A percentile compares a stretch with the other conserved stretches of the same genome.
These are phyloP conservation scores for Tromatobia lineatoria DNA, from an alignment of 2,888 invertebrate species.

Conservation along the genomic window DNA sequence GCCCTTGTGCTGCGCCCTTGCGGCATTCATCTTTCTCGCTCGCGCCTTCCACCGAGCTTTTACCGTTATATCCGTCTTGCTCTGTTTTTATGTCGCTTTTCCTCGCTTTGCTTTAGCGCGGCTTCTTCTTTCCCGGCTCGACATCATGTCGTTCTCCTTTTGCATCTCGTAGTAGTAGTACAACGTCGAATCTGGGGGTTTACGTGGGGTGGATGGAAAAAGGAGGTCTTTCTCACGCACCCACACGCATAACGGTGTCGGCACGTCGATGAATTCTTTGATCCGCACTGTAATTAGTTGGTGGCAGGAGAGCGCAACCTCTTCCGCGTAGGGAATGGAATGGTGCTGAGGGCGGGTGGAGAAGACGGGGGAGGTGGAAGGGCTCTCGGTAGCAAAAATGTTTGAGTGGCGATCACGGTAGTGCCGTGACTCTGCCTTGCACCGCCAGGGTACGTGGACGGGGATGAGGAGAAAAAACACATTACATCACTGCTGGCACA, in stretches of 20 bases:
- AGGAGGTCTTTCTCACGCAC: conserved; percentile 70
- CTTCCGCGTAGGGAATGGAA: conserved; percentile 54
- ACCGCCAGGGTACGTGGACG: conserved; percentile 59
- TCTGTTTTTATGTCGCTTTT: conserved; percentile 59
- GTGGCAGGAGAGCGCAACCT: conserved; percentile 75
- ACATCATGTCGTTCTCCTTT: conserved; percentile 53
- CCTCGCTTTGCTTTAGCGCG: conserved; percentile 66
- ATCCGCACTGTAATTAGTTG: conserved; percentile 84
- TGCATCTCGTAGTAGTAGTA: conserved; percentile 51
- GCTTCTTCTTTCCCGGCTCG: conserved; percentile 60
- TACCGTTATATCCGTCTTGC: conserved; percentile 36
- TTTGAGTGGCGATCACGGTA: conserved; percentile 84
- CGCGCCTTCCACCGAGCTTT: conserved; percentile 70
- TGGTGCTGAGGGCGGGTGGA: conserved; percentile 66
- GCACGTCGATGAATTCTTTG: conserved; percentile 83
- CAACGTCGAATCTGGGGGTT: conserved; percentile 23
- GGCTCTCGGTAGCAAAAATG: conserved; percentile 79
- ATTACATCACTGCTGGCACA: neutral
- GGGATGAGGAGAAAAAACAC: conserved; percentile 23
- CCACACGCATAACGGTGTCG: conserved; percentile 71
- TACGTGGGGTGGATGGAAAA: conserved; percentile 8
- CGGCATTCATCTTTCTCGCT: conserved; percentile 64
- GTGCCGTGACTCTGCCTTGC: conserved; percentile 76
- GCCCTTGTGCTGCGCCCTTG: conserved; percentile 20
- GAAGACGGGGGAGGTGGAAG: conserved; percentile 44